A percentile compares a stretch with the other conserved stretches of the same genome.
phyloP scores from a whole-genome alignment of 2,888 invertebrate genomes.

The Chrysopilus asiliformis region DNA sequence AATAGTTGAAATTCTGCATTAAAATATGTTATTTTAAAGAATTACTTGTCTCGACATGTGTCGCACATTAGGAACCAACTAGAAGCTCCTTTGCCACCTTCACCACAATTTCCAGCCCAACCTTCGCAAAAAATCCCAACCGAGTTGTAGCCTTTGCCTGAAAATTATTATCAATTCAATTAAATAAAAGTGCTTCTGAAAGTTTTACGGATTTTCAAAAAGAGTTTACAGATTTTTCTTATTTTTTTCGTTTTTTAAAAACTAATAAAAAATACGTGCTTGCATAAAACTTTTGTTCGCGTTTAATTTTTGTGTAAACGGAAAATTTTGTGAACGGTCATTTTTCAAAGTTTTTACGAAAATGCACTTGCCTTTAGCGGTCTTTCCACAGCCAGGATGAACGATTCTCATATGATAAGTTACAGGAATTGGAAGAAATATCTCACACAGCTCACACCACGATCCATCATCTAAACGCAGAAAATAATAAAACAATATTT shows the following conservation, averaged over 20 bases:
- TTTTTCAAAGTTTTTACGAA: too few species aligned
- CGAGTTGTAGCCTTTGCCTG: slow-evolving; percentile 74
- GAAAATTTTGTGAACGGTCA: too few species aligned
- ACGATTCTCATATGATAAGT: slow-evolving; percentile 82
- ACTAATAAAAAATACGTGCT: too few species aligned
- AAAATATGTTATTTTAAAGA: slow-evolving; percentile 19
- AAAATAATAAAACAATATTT: not conserved
- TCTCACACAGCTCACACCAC: slow-evolving; percentile 78
- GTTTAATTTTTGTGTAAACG: too few species aligned
- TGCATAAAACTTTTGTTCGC: too few species aligned
- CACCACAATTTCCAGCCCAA: slow-evolving; percentile 81
- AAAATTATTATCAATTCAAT: not conserved
- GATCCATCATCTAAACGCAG: slow-evolving; percentile 28
- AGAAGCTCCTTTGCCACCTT: slow-evolving; percentile 62
- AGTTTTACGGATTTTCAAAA: too few species aligned
- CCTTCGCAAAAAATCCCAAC: slow-evolving; percentile 76
- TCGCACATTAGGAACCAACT: slow-evolving; percentile 92
- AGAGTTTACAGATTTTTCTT: too few species aligned
- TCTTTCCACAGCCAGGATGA: slow-evolving; percentile 84
- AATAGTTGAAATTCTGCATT: not conserved
- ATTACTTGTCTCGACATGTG: slow-evolving; percentile 68
- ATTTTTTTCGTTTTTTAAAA: not conserved
- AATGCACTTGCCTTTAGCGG: slow-evolving; percentile 53
- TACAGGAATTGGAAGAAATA: slow-evolving; percentile 58
- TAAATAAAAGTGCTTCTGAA: too few species aligned